These are phyloP conservation scores for Drosophila paranaensis DNA, from an alignment of 2,888 invertebrate species.

Conservation along the genomic window DNA sequence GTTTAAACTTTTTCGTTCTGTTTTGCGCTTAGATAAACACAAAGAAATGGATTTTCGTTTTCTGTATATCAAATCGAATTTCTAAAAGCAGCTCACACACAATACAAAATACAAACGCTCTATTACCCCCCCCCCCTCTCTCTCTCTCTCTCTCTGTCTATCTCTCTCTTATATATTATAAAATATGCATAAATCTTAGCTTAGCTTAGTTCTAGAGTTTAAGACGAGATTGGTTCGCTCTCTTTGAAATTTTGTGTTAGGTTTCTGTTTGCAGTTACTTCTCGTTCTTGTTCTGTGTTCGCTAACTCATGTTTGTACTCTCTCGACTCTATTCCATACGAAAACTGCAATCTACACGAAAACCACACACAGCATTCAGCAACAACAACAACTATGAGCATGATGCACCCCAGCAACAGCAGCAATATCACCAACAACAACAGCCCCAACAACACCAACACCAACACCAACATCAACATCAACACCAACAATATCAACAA, in stretches of 20 bases:
- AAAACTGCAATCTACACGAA: slow-evolving; percentile 33
- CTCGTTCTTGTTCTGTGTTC: slow-evolving; percentile 43
- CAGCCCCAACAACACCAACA: slow-evolving; percentile 60
- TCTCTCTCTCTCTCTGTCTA: background rate
- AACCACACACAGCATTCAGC: slow-evolving; percentile 48
- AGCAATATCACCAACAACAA: slow-evolving; percentile 59
- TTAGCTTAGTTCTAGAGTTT: slow-evolving; percentile 26
- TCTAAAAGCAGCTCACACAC: slow-evolving; percentile 48
- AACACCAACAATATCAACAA: slow-evolving; percentile 66
- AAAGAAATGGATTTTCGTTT: slow-evolving; percentile 75
- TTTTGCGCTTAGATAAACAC: slow-evolving; percentile 50
- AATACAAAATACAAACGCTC: slow-evolving; percentile 10
- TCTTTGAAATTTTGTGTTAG: background rate
- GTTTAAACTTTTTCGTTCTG: slow-evolving; percentile 37
- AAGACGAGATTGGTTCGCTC: slow-evolving; percentile 1
- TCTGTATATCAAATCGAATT: slow-evolving; percentile 66
- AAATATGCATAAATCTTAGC: slow-evolving; percentile 7
- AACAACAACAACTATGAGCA: slow-evolving; percentile 65
- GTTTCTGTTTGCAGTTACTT: slow-evolving; percentile 12
- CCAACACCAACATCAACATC: slow-evolving; percentile 64
- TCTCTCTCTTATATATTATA: background rate
- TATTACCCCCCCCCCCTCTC: too few species aligned
- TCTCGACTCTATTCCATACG: slow-evolving; percentile 58
- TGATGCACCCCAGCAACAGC: slow-evolving; percentile 69
- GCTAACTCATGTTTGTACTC: slow-evolving; percentile 62